These are phyloP conservation scores for Helicoverpa armigera DNA, from an alignment of 1,140 invertebrate genomes.

Conservation along the genomic window DNA sequence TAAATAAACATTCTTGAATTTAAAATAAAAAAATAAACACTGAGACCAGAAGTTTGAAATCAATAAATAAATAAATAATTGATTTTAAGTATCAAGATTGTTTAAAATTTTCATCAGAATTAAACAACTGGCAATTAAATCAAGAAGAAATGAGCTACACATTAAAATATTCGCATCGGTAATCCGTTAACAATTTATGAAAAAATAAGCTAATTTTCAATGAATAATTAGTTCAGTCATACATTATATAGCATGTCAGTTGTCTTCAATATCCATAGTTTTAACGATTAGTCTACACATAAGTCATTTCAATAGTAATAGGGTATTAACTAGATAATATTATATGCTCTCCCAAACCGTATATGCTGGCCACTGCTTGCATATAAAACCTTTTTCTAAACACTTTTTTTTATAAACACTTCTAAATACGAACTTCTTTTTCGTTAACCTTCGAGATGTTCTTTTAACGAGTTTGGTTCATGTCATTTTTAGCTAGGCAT, in stretches of 20 bases:
- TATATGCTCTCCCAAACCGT: neutral
- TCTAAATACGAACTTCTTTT: too few species aligned
- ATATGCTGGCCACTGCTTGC: neutral
- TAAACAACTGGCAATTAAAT: too few species aligned
- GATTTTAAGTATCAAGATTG: too few species aligned
- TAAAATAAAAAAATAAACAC: too few species aligned
- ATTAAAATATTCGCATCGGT: conserved; percentile 1
- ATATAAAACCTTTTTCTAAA: neutral
- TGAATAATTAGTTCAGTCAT: neutral
- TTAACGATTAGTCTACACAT: conserved; percentile 15
- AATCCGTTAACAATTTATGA: neutral
- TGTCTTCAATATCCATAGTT: conserved; percentile 18
- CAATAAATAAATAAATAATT: too few species aligned
- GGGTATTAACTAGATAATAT: neutral
- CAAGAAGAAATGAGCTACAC: too few species aligned
- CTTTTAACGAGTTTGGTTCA: too few species aligned
- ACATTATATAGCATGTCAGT: conserved; percentile 11
- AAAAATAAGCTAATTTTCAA: conserved; percentile 2
- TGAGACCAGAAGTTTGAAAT: too few species aligned
- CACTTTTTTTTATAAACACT: too few species aligned
- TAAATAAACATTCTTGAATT: neutral
- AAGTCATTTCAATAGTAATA: conserved; percentile 1
- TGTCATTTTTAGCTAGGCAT: too few species aligned
- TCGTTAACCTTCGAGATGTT: too few species aligned
- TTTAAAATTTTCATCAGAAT: too few species aligned